Base-by-base conservation (phyloP, 2,797 vertebrate species). In the Smutsia temminckii region DNA sequence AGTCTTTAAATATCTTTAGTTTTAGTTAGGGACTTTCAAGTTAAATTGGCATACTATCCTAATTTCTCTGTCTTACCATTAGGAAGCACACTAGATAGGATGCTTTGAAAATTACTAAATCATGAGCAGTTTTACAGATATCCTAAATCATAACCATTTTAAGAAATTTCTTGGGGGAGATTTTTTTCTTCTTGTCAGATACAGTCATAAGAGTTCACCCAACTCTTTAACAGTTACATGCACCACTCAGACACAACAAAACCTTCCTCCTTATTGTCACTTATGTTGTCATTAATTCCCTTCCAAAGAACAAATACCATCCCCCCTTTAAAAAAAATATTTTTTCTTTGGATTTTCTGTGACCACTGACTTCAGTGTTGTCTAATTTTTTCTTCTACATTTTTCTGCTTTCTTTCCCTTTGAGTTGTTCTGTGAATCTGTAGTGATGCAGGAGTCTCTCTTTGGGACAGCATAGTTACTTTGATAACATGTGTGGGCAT, bases 291-390 rank as follows among this genome's bases (percentile, higher is more conserved):
- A 77, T 5, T 71, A 23, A 61, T 96, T 93, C 85, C 6, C 49
- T 20, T 21, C 14, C 40, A 69, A 46, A 64, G 12, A 89, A 51
- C 49, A 90, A 59, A 32, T 2, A 7, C 23, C 23, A 64, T 29
- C 66, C 42, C 14, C 12, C 29, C 83, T 93, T 51, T 40, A 40
- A 79, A 79, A 72, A 75, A 84, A 80, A 51, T 42, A 74, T 86
- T 86, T 81, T 57, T 81, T 88, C 68, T 66, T 95, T 85, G 57
- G 12, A 64, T 93, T 83, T 90, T 83, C 11, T 51, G 7, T 85
- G 29, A n/a, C n/a, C n/a, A n/a, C n/a, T 87, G 32, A 69, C 29
- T 71, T 85, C 25, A 51, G 2, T 77, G 37, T 79, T 90, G 42
- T 85, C n/a, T 66, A 9, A n/a, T 80, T 88, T 32, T 79, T 74